Evolutionary conservation across 2,797 vertebrate genomes (phyloP).

Genomic region (Chiloscyllium punctatum): DNA sequence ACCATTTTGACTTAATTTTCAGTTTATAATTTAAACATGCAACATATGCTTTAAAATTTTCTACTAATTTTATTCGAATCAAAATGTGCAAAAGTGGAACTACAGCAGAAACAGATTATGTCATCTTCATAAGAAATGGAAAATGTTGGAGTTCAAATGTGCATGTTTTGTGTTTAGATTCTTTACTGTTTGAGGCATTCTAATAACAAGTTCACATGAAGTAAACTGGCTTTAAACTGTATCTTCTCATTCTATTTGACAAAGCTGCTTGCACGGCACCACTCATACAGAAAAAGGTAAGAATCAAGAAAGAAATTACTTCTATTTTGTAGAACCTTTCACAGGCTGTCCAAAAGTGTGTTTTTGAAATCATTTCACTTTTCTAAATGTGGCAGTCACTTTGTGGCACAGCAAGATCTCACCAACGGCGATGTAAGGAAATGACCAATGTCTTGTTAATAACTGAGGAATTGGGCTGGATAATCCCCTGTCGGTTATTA

Average conservation of each 20-base stretch:
- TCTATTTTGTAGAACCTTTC: not conserved
- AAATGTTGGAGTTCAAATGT: not conserved
- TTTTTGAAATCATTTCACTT: too few species aligned
- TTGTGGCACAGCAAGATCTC: not conserved
- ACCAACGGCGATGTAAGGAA: not conserved
- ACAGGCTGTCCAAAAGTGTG: too few species aligned
- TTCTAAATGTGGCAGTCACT: not conserved
- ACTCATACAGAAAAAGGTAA: not conserved
- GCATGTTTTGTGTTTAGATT: not conserved
- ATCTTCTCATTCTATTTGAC: not conserved
- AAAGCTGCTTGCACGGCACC: not conserved
- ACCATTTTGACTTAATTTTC: not conserved
- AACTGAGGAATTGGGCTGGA: not conserved
- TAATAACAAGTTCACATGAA: not conserved
- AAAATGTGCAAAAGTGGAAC: not conserved
- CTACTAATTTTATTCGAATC: not conserved
- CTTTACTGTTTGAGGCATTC: not conserved
- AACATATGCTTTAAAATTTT: not conserved
- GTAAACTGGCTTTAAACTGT: not conserved
- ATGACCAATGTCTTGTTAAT: not conserved
- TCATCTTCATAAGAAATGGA: not conserved
- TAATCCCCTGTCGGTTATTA: not conserved
- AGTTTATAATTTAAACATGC: not conserved
- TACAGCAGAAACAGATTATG: not conserved
- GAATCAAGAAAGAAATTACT: not conserved